Evolutionary conservation across 2,113 vertebrate species (phyloP).

Genomic region (Oncorhynchus kisutch): DNA sequence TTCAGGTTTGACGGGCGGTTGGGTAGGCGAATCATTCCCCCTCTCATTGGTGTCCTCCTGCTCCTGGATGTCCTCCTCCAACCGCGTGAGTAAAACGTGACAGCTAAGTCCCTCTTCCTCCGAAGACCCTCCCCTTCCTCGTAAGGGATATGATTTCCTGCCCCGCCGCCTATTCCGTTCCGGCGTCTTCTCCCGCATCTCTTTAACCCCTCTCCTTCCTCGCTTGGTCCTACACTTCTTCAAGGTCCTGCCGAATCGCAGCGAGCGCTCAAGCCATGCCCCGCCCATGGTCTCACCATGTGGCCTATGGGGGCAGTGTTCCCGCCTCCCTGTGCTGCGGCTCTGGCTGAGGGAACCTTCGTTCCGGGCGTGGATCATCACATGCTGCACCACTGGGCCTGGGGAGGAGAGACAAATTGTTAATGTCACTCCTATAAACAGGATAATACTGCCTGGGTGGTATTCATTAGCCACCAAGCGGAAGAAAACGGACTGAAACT

Average conservation of each 20-base stretch:
- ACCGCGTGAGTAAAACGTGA: constrained; percentile 85
- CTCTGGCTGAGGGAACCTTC: constrained; percentile 66
- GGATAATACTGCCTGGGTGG: too few species aligned
- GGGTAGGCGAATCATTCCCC: constrained; percentile 22
- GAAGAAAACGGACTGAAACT: too few species aligned
- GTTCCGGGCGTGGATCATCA: constrained; percentile 78
- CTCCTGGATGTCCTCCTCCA: constrained; percentile 67
- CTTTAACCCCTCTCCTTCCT: constrained; percentile 39
- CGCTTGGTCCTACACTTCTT: constrained; percentile 58
- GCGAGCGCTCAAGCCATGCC: constrained; percentile 62
- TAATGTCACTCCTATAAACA: too few species aligned
- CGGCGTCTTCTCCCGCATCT: constrained; percentile 4
- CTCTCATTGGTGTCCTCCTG: constrained; percentile 26
- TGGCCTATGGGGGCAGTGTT: constrained; percentile 56
- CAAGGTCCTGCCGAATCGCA: constrained; percentile 68
- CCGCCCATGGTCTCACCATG: constrained; percentile 71
- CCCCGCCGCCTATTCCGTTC: constrained; percentile 47
- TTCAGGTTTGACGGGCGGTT: constrained; percentile 38
- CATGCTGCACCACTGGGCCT: constrained; percentile 74
- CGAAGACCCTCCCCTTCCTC: constrained; percentile 69
- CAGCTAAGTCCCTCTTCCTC: constrained; percentile 76
- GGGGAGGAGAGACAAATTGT: constrained; percentile 6
- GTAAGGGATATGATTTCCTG: constrained; percentile 86
- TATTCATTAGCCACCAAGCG: too few species aligned
- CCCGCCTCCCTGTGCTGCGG: constrained; percentile 56